Evolutionary conservation across 2,113 vertebrate genomes (phyloP).

Genomic region (Montifringilla adamsi): DNA sequence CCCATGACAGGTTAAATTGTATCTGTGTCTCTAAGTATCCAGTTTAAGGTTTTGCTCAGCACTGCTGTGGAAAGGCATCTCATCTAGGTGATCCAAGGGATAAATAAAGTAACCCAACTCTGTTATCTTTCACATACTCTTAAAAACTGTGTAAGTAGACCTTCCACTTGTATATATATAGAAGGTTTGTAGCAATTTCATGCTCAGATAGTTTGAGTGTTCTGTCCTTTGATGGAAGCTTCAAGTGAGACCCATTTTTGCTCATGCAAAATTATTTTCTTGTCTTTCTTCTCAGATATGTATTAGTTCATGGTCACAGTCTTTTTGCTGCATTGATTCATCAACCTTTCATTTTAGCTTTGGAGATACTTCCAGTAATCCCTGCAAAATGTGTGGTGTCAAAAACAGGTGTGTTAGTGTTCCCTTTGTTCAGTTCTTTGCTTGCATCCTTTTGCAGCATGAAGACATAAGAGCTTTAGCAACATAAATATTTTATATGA

Average conservation of each 20-base stretch:
- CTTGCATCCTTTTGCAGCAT: background rate
- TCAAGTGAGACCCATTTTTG: background rate
- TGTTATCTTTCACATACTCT: background rate
- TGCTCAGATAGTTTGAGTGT: background rate
- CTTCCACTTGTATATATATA: background rate
- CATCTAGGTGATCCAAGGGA: background rate
- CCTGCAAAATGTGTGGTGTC: accelerated
- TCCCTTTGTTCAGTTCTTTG: background rate
- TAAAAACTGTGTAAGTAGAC: background rate
- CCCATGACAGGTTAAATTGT: background rate
- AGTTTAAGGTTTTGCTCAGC: background rate
- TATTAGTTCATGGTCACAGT: background rate
- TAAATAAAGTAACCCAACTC: background rate
- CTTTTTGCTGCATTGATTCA: background rate
- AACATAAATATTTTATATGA: background rate
- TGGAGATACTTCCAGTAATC: background rate
- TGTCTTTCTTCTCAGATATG: background rate
- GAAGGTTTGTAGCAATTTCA: background rate
- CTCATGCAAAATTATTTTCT: background rate
- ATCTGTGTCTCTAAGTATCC: background rate
- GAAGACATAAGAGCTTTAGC: background rate
- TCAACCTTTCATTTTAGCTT: background rate
- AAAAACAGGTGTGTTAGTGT: background rate
- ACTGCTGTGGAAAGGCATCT: background rate
- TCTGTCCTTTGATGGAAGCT: background rate